These are phyloP conservation scores for Zygogramma bicolorata DNA, from an alignment of 2,888 invertebrate genomes.

Conservation along the genomic window DNA sequence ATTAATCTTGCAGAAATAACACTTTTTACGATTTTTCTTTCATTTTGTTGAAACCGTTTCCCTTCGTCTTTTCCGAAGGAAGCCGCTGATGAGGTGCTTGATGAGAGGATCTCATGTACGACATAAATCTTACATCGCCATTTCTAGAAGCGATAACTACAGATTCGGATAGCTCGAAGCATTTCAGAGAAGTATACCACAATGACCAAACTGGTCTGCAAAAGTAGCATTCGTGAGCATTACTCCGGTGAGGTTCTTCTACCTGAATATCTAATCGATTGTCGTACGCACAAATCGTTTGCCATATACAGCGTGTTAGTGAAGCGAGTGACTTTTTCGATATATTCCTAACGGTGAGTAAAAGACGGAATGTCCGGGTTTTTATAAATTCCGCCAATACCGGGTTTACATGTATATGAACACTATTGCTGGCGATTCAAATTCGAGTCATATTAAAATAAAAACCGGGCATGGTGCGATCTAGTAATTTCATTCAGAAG, in stretches of 20 bases:
- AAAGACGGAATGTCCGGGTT: neutral
- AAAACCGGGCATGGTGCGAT: no score
- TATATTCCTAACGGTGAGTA: neutral
- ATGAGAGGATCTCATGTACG: constrained; percentile 42
- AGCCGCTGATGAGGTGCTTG: constrained; percentile 36
- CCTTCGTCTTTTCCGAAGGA: neutral
- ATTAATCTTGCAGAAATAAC: no score
- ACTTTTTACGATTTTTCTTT: neutral
- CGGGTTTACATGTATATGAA: no score
- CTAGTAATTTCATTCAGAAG: no score
- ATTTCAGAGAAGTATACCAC: constrained; percentile 41
- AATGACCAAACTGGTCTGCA: constrained; percentile 30
- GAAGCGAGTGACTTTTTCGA: neutral
- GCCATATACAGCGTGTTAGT: neutral
- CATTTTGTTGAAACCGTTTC: neutral
- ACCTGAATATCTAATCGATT: neutral
- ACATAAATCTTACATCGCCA: constrained; percentile 45
- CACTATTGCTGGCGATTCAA: no score
- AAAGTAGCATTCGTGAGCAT: constrained; percentile 13
- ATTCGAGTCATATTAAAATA: no score
- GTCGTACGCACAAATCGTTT: neutral
- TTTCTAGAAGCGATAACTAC: constrained; percentile 45
- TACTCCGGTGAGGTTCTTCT: constrained; percentile 5
- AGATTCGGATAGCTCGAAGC: constrained; percentile 37
- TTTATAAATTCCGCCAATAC: no score